phyloP scores from a whole-genome alignment of 2,797 vertebrate species.

The Acipenser oxyrinchus region DNA sequence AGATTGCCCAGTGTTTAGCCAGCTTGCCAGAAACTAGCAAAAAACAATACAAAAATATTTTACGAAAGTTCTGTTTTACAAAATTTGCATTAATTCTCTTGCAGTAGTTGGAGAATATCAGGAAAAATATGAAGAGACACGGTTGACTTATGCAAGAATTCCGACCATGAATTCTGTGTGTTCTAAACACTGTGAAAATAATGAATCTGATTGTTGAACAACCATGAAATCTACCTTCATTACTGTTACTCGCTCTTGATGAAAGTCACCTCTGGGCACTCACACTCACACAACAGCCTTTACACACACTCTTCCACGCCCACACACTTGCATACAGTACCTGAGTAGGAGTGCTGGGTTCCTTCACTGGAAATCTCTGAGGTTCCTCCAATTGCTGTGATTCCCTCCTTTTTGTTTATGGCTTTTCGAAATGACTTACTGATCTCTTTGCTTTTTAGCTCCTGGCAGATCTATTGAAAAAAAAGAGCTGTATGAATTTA shows the following conservation, averaged over 20 bases:
- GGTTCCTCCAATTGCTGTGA: slow-evolving; percentile 84
- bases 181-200: too few species aligned
- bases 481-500: not conserved
- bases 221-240: not conserved
- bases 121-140: too few species aligned
- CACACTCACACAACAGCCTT: not conserved
- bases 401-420: slow-evolving; percentile 80
- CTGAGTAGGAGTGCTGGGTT: slow-evolving; percentile 93
- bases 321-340: slow-evolving; percentile 44
- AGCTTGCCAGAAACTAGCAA: too few species aligned
- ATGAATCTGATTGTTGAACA: too few species aligned
- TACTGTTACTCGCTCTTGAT: not conserved
- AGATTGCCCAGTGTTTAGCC: too few species aligned
- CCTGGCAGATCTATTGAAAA: slow-evolving; percentile 67
- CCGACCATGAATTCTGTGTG: too few species aligned
- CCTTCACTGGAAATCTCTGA: slow-evolving; percentile 85
- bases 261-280: not conserved
- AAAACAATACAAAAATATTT: too few species aligned
- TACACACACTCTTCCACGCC: not conserved
- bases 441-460: slow-evolving; percentile 86
- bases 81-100: too few species aligned
- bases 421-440: slow-evolving; percentile 82
- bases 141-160: too few species aligned
- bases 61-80: too few species aligned
- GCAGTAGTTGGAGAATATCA: too few species aligned